Percentiles rank a stretch among this genome's conserved stretches.
These are phyloP conservation scores for Rhodeus uyekii DNA, from an alignment of 2,797 vertebrate genomes.

Conservation along the genomic window DNA sequence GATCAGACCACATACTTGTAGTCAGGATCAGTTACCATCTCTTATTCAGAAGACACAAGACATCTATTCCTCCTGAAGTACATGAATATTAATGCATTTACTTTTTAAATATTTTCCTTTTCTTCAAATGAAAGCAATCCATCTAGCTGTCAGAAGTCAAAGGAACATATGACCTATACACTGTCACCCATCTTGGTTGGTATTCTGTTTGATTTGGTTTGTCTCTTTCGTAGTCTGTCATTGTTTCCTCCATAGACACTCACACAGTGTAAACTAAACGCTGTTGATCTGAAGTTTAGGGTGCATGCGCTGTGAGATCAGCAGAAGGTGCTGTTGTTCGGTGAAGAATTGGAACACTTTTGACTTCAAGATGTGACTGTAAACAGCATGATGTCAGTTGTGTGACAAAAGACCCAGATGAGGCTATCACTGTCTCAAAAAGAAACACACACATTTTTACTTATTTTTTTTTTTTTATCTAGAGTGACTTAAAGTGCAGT, in stretches of 20 bases:
- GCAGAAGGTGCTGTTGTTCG: constrained; percentile 30
- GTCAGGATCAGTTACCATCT: constrained; percentile 40
- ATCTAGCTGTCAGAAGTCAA: constrained; percentile 54
- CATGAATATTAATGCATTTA: constrained; percentile 57
- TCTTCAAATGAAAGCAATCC: constrained; percentile 57
- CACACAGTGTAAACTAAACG: constrained; percentile 30
- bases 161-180: constrained; percentile 56
- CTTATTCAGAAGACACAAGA: constrained; percentile 42
- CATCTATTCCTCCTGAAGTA: constrained; percentile 51
- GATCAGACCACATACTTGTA: constrained; percentile 5
- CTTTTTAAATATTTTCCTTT: constrained; percentile 52
- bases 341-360: constrained; percentile 1
- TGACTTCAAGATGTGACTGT: constrained; percentile 13
- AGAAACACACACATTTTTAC: background rate
- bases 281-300: constrained; percentile 17
- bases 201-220: constrained; percentile 55
- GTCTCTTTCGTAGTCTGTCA: constrained; percentile 15
- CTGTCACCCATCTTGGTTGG: constrained; percentile 53
- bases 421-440: background rate
- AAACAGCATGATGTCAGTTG: constrained; percentile 24
- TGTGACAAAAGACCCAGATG: constrained; percentile 5
- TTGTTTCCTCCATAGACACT: background rate
- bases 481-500: background rate
- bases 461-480: constrained; percentile 24
- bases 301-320: constrained; percentile 4